A percentile compares a stretch with the other conserved stretches of the same genome.
Conservation (phyloP, 1,140 invertebrate species). For the Popillia japonica region DNA sequence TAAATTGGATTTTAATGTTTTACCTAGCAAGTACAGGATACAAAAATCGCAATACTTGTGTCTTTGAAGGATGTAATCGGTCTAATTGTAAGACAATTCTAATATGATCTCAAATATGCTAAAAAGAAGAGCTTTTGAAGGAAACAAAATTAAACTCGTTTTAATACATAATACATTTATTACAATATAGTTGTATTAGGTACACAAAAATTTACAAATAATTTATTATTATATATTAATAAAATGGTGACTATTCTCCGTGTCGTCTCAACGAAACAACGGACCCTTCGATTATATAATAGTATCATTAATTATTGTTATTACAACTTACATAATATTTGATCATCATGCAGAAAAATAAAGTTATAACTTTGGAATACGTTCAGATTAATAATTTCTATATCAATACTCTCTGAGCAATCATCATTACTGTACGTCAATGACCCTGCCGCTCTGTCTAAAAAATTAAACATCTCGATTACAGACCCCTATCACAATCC, state of each 20-base stretch:
- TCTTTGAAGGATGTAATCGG: no score
- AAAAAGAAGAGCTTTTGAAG: background rate
- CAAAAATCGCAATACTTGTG: no score
- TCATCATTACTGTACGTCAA: constrained; percentile 30
- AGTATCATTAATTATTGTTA: constrained; percentile 28
- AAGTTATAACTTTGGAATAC: constrained; percentile 38
- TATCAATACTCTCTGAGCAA: constrained; percentile 28
- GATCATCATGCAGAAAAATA: constrained; percentile 37
- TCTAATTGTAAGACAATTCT: no score
- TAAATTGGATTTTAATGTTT: no score
- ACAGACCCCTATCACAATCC: constrained; percentile 37
- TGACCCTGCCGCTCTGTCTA: constrained; percentile 22
- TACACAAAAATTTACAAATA: constrained; percentile 42
- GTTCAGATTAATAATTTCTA: constrained; percentile 8
- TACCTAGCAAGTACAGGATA: no score
- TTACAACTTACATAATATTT: constrained; percentile 37
- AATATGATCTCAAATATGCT: no score
- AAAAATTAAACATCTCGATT: constrained; percentile 30
- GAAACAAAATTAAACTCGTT: background rate
- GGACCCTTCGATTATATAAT: constrained; percentile 33
- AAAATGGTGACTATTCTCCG: constrained; percentile 39
- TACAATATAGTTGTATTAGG: constrained; percentile 41
- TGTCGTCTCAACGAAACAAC: background rate
- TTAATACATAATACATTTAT: constrained; percentile 41
- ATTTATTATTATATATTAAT: constrained; percentile 38